Percentiles rank a stretch among this genome's conserved stretches.
These are phyloP conservation scores for Drosophila azteca DNA, from an alignment of 1,140 invertebrate species.

Conservation along the genomic window DNA sequence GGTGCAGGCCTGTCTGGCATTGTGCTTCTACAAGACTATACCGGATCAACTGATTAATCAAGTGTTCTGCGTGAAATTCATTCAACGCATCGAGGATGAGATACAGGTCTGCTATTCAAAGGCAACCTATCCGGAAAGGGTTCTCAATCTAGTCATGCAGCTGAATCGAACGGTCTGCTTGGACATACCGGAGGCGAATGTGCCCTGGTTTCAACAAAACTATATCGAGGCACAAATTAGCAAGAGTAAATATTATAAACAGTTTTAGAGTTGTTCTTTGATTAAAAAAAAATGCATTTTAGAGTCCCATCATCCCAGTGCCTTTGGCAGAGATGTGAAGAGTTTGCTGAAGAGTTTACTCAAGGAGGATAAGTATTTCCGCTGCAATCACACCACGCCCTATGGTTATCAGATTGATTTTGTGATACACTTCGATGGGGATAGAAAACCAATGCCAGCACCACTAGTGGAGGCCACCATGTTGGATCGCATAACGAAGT, in stretches of 20 bases:
- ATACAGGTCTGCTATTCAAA: constrained; percentile 85
- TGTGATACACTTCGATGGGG: constrained; percentile 79
- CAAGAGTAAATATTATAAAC: constrained; percentile 55
- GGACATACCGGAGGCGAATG: constrained; percentile 86
- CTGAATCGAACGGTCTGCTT: constrained; percentile 87
- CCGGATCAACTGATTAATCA: constrained; percentile 84
- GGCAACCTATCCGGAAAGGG: constrained; percentile 85
- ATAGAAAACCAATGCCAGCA: constrained; percentile 54
- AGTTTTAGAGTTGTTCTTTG: too few species aligned
- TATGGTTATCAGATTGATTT: constrained; percentile 83
- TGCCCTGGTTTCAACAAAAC: constrained; percentile 88
- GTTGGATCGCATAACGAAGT: constrained; percentile 80
- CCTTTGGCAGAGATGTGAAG: constrained; percentile 61
- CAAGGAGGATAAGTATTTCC: constrained; percentile 65
- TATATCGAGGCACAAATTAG: constrained; percentile 85
- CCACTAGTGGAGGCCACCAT: constrained; percentile 65
- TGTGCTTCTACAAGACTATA: constrained; percentile 84
- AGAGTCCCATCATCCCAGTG: constrained; percentile 38
- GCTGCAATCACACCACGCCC: constrained; percentile 80
- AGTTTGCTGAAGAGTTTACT: constrained; percentile 54
- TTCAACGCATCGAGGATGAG: constrained; percentile 85
- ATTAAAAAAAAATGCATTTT: not conserved
- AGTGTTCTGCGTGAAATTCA: constrained; percentile 85
- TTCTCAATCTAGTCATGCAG: constrained; percentile 86
- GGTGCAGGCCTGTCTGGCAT: constrained; percentile 83